Evolutionary conservation across 2,888 invertebrate species (phyloP).

Genomic region (Galeruca laticollis): DNA sequence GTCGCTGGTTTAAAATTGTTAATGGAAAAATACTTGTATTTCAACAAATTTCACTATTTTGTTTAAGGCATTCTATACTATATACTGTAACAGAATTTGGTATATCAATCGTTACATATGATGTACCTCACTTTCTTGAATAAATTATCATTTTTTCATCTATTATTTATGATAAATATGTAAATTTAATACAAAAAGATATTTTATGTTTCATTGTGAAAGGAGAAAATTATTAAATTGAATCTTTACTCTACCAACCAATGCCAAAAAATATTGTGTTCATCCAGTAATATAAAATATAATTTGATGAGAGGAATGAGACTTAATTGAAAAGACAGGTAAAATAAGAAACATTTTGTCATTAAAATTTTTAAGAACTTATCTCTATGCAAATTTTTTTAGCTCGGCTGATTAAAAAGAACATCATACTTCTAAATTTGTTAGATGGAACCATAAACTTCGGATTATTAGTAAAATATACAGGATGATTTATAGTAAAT

Average conservation of each 20-base stretch:
- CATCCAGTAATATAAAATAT: neutral
- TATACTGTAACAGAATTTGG: neutral
- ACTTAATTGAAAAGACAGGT: constrained; percentile 4
- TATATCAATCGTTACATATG: neutral
- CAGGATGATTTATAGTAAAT: neutral
- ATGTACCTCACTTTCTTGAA: neutral
- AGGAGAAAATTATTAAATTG: neutral
- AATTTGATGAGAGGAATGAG: neutral
- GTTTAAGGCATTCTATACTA: too few species aligned
- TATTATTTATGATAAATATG: neutral
- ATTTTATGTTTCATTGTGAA: neutral
- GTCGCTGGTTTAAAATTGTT: constrained; percentile 6
- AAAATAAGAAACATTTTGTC: constrained; percentile 8
- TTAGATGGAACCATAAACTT: constrained; percentile 10
- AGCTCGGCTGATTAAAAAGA: constrained; percentile 6
- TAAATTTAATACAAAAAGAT: neutral
- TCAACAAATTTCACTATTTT: too few species aligned
- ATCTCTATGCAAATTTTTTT: constrained; percentile 9
- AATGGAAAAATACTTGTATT: neutral
- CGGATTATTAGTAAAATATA: neutral
- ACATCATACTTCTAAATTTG: constrained; percentile 10
- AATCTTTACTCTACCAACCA: neutral
- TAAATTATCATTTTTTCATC: neutral
- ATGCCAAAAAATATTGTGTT: constrained; percentile 1
- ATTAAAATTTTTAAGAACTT: constrained; percentile 6